Evolutionary conservation across 2,113 vertebrate genomes (phyloP).

Genomic region (Uria lomvia): DNA sequence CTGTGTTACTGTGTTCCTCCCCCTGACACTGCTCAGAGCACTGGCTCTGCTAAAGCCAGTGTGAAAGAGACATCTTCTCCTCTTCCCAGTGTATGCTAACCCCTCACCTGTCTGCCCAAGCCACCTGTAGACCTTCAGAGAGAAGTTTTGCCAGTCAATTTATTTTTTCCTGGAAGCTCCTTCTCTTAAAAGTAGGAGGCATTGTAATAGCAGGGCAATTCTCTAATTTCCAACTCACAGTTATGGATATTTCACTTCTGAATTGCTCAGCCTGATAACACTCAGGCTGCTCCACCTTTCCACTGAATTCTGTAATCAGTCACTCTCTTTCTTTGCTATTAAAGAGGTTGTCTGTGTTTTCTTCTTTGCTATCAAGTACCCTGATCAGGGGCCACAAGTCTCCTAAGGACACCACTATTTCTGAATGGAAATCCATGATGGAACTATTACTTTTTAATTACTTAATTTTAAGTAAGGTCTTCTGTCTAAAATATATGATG

Average conservation of each 20-base stretch:
- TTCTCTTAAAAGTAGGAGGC: background rate
- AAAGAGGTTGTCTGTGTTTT: background rate
- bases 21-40: background rate
- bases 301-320: background rate
- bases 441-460: background rate
- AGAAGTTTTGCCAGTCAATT: background rate
- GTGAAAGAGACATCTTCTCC: background rate
- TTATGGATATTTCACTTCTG: background rate
- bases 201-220: background rate
- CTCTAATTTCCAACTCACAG: background rate
- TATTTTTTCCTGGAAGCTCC: background rate
- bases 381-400: background rate
- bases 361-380: background rate
- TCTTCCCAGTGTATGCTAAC: background rate
- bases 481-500: background rate
- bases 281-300: background rate
- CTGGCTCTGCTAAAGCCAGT: background rate
- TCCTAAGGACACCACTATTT: background rate
- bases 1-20: background rate
- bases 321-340: background rate
- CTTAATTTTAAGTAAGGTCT: background rate
- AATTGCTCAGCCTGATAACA: background rate
- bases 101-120: background rate
- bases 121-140: background rate
- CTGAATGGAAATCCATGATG: background rate